Percentiles rank a stretch among this genome's conserved stretches.
Conservation (phyloP, 2,113 vertebrate genomes). For the Panthera leo region DNA sequence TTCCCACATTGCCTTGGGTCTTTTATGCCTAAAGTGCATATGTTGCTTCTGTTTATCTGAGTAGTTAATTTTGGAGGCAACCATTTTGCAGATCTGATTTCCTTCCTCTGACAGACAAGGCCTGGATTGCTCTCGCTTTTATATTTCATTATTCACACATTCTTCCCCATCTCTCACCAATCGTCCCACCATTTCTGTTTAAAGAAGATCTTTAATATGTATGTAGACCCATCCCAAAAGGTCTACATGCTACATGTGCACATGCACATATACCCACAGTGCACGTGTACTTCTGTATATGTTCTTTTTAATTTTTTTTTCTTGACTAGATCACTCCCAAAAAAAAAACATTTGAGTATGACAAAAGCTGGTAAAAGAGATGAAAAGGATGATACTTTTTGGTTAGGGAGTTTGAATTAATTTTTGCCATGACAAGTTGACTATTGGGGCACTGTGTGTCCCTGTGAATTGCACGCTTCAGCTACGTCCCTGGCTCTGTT, state of each 20-base stretch:
- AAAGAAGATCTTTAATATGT: background rate
- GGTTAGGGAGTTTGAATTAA: background rate
- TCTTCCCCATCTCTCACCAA: background rate
- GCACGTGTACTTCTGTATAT: background rate
- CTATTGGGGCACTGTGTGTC: background rate
- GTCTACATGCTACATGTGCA: background rate
- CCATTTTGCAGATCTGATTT: background rate
- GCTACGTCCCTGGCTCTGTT: background rate
- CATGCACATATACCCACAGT: background rate
- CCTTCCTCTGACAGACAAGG: background rate
- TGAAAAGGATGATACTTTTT: background rate
- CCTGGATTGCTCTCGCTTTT: background rate
- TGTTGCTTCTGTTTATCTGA: background rate
- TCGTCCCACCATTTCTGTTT: background rate
- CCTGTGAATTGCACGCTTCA: background rate
- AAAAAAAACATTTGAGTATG: background rate
- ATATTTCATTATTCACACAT: background rate
- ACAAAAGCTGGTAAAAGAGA: background rate
- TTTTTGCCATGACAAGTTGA: background rate
- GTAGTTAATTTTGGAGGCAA: background rate
- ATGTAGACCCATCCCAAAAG: background rate
- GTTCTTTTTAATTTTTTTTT: background rate
- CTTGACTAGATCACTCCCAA: background rate
- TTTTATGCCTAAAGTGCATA: background rate
- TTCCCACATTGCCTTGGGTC: background rate